Evolutionary conservation across 2,888 invertebrate genomes (phyloP).

Genomic region (Stratiomys singularior): DNA sequence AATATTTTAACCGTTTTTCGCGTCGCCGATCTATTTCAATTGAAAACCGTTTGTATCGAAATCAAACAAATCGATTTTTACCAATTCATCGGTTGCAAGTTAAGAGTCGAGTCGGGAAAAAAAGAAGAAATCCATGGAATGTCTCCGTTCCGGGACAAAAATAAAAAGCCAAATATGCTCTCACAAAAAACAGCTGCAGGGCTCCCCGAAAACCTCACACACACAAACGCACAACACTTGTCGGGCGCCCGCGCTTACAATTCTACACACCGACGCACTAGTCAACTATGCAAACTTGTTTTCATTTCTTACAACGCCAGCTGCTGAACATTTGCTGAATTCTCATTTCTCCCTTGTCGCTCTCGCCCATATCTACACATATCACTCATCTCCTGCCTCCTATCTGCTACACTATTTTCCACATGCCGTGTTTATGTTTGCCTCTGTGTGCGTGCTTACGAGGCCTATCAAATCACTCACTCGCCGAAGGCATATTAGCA

Average conservation of each 20-base stretch:
- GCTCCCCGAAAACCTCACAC: conserved; percentile 32
- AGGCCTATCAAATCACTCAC: neutral
- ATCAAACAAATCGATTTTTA: conserved; percentile 4
- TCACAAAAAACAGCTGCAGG: conserved; percentile 44
- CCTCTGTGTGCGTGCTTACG: neutral
- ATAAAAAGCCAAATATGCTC: conserved; percentile 20
- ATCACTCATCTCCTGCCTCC: neutral
- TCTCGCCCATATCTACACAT: neutral
- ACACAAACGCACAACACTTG: neutral
- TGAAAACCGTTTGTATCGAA: neutral
- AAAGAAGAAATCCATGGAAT: conserved; percentile 35
- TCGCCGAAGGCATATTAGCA: neutral
- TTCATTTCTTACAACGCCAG: conserved; percentile 26
- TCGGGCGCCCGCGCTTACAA: neutral
- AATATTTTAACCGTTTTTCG: neutral
- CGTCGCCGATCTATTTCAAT: neutral
- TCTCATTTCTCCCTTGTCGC: neutral
- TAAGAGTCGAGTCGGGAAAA: neutral
- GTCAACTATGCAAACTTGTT: conserved; percentile 2
- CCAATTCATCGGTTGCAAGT: neutral
- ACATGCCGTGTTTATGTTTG: neutral
- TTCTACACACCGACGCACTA: neutral
- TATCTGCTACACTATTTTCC: no score
- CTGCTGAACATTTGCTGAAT: conserved; percentile 25
- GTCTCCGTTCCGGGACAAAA: conserved; percentile 39